Conservation (phyloP, 2,797 vertebrate species). For the Triplophysa bombifrons region DNA sequence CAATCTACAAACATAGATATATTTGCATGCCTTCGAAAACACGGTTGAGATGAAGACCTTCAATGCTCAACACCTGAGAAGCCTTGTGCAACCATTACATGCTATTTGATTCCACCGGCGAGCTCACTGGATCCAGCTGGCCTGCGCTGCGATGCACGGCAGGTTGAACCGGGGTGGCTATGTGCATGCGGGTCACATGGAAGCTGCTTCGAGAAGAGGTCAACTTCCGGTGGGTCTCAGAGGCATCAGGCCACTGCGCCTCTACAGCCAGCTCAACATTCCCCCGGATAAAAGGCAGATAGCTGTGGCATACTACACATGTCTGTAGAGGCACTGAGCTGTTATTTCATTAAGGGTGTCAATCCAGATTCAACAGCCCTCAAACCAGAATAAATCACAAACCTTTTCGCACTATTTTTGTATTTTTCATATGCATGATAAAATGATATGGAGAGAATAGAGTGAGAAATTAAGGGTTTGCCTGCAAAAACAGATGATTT, state of each 20-base stretch:
- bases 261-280: slow-evolving; percentile 41
- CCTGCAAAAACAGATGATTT: too few relatives aligned
- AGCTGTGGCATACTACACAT: slow-evolving; percentile 59
- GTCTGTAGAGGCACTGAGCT: slow-evolving; percentile 61
- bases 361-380: slow-evolving; percentile 48
- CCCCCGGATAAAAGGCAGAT: slow-evolving; percentile 50
- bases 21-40: not conserved
- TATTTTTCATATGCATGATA: too few relatives aligned
- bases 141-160: slow-evolving; percentile 26
- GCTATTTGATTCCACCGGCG: slow-evolving; percentile 62
- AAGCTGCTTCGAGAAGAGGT: slow-evolving; percentile 45
- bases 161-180: slow-evolving; percentile 54
- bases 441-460: too few relatives aligned
- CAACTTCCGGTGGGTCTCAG: slow-evolving; percentile 27
- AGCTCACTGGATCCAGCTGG: slow-evolving; percentile 61
- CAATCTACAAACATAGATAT: not conserved
- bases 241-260: slow-evolving; percentile 1
- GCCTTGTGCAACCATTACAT: slow-evolving; percentile 58
- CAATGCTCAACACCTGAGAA: slow-evolving; percentile 37
- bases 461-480: too few relatives aligned
- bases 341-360: slow-evolving; percentile 54
- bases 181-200: slow-evolving; percentile 67
- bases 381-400: not conserved
- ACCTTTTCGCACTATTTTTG: too few relatives aligned
- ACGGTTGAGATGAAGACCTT: slow-evolving; percentile 40